A percentile compares a stretch with the other conserved stretches of the same genome.
Conservation (phyloP, 2,888 invertebrate genomes). For the Cryptocephalus moraei region DNA sequence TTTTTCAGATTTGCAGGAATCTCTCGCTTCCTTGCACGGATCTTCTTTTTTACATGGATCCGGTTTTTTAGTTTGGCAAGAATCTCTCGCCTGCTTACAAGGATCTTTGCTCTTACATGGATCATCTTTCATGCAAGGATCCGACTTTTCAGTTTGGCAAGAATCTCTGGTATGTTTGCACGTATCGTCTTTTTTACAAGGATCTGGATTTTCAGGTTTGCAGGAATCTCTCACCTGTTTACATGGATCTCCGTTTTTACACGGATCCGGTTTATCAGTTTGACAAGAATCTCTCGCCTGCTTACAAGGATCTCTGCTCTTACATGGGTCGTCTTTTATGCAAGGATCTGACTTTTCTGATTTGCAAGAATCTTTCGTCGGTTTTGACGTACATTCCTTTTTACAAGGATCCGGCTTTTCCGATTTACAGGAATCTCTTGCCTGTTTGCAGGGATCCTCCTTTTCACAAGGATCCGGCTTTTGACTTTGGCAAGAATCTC, state of each 20-base stretch:
- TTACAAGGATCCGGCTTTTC: conserved; percentile 5
- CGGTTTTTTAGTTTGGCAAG: background rate
- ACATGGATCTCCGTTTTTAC: conserved; percentile 14
- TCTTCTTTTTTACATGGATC: conserved; percentile 12
- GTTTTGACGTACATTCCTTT: conserved; percentile 12
- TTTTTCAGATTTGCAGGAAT: background rate
- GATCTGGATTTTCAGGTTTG: conserved; percentile 2
- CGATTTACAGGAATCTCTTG: too few relatives aligned
- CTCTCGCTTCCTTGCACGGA: conserved; percentile 9
- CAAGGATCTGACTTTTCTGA: conserved; percentile 2
- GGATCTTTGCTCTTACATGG: conserved; percentile 5
- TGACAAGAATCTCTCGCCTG: too few relatives aligned
- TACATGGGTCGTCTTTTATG: conserved; percentile 11
- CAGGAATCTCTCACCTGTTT: background rate
- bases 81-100: conserved; percentile 8
- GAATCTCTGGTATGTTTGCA: conserved; percentile 6
- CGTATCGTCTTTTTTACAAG: conserved; percentile 12
- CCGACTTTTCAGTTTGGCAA: conserved; percentile 1
- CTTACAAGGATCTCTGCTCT: conserved; percentile 7
- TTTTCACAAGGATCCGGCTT: conserved; percentile 9
- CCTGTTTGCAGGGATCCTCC: background rate
- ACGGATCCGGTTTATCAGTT: background rate
- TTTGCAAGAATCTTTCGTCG: conserved; percentile 4
- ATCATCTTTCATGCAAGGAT: conserved; percentile 1
- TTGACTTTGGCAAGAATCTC: too few relatives aligned